phyloP scores from a whole-genome alignment of 1,140 invertebrate species.

The Lordiphosa clarofinis region DNA sequence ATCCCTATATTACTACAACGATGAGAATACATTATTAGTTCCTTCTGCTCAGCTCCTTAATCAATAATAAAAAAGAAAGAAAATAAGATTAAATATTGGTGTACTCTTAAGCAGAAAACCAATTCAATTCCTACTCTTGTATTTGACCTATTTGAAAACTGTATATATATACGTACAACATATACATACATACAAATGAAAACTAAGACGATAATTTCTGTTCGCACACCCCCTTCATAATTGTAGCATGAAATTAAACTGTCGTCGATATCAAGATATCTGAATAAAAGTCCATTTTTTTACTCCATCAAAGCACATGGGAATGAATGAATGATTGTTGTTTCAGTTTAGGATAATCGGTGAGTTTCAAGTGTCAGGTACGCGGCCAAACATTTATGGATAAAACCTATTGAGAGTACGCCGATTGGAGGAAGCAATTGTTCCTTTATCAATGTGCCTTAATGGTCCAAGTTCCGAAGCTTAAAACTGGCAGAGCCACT shows the following conservation, averaged over 20 bases:
- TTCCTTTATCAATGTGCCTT: no score
- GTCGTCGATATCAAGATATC: constrained; percentile 35
- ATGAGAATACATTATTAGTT: constrained; percentile 51
- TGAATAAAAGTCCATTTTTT: constrained; percentile 4
- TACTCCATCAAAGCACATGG: not conserved
- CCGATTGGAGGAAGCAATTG: no score
- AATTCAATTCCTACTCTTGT: constrained; percentile 7
- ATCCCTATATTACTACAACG: constrained; percentile 43
- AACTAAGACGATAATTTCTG: constrained; percentile 24
- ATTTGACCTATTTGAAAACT: constrained; percentile 30
- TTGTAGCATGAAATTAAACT: constrained; percentile 60
- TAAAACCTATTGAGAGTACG: no score
- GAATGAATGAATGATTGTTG: not conserved
- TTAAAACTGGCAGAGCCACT: no score
- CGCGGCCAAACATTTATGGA: no score
- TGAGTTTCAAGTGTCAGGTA: no score
- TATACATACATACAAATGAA: constrained; percentile 20
- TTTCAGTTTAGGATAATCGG: no score
- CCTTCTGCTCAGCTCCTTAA: constrained; percentile 54
- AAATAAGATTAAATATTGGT: constrained; percentile 19
- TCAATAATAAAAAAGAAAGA: constrained; percentile 27
- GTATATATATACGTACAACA: constrained; percentile 57
- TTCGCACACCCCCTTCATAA: constrained; percentile 42
- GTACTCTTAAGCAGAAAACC: constrained; percentile 25
- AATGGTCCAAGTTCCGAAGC: no score